phyloP scores from a whole-genome alignment of 2,888 invertebrate species.

The Margaritifera margaritifera region DNA sequence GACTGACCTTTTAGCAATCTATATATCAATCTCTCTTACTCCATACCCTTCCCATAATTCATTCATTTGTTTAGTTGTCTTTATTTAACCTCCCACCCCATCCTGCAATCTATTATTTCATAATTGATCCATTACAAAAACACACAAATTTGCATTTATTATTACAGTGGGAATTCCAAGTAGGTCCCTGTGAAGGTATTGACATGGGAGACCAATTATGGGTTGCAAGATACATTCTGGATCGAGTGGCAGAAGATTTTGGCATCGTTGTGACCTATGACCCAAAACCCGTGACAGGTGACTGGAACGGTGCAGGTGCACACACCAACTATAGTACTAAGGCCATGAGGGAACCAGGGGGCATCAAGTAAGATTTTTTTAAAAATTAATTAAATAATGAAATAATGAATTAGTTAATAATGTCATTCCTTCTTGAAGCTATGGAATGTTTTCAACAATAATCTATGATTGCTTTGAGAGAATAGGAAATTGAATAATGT shows the following conservation, averaged over 20 bases:
- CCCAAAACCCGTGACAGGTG: constrained; percentile 75
- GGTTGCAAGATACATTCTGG: constrained; percentile 74
- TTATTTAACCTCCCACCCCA: too few species aligned
- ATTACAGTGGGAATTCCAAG: constrained; percentile 78
- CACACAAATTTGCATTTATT: not conserved
- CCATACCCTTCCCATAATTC: too few species aligned
- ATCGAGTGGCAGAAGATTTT: constrained; percentile 75
- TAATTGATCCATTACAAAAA: not conserved
- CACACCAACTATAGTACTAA: constrained; percentile 97
- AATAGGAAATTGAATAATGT: too few species aligned
- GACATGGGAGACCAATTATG: constrained; percentile 76
- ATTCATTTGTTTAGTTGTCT: too few species aligned
- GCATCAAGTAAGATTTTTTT: constrained; percentile 64
- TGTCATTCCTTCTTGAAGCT: too few species aligned
- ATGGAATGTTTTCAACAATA: too few species aligned
- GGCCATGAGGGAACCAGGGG: constrained; percentile 83
- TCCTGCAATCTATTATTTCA: not conserved
- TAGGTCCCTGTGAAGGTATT: constrained; percentile 93
- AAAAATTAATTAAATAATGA: too few species aligned
- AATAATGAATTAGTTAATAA: too few species aligned
- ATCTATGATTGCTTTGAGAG: too few species aligned
- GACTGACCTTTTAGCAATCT: too few species aligned
- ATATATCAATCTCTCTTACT: too few species aligned
- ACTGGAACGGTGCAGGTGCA: constrained; percentile 82
- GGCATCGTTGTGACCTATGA: constrained; percentile 75